phyloP scores from a whole-genome alignment of 2,797 vertebrate species.

The Neostethus bicornis region DNA sequence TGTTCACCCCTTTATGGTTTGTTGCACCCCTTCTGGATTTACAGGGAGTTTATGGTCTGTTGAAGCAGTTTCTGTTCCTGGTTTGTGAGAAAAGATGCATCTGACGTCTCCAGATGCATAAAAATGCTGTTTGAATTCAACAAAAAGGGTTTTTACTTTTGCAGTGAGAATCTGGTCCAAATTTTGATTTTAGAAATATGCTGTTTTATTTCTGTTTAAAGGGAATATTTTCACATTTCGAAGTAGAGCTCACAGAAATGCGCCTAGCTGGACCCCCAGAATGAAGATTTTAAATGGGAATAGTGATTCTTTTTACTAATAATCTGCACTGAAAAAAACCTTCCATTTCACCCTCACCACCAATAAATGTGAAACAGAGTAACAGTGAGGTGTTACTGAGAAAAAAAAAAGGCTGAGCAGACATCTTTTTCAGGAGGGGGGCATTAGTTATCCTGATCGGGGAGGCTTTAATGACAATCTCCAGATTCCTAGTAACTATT shows the following conservation, averaged over 20 bases:
- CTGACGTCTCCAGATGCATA: too few relatives aligned
- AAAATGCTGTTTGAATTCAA: too few relatives aligned
- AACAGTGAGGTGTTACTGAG: conserved; percentile 29
- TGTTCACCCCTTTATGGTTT: too few relatives aligned
- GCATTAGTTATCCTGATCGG: conserved; percentile 74
- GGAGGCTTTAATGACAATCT: conserved; percentile 70
- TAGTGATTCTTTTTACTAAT: background rate
- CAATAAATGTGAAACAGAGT: conserved; percentile 35
- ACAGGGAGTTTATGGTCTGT: too few relatives aligned
- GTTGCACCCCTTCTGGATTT: too few relatives aligned
- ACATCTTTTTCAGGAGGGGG: conserved; percentile 66
- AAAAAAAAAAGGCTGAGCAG: conserved; percentile 62
- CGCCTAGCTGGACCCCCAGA: too few relatives aligned
- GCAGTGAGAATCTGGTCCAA: too few relatives aligned
- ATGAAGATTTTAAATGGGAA: background rate
- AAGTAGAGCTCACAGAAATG: too few relatives aligned
- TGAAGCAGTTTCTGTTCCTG: too few relatives aligned
- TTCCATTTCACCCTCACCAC: conserved; percentile 16
- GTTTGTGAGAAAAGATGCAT: too few relatives aligned
- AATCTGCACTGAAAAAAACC: conserved; percentile 23
- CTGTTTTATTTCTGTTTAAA: background rate
- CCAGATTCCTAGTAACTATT: conserved; percentile 75
- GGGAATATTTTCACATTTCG: background rate
- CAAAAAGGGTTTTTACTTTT: too few relatives aligned
- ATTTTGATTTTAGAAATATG: background rate